A percentile compares a stretch with the other conserved stretches of the same genome.
Evolutionary conservation across 2,888 invertebrate genomes (phyloP).

Genomic region (Pyrrhosoma nymphula): DNA sequence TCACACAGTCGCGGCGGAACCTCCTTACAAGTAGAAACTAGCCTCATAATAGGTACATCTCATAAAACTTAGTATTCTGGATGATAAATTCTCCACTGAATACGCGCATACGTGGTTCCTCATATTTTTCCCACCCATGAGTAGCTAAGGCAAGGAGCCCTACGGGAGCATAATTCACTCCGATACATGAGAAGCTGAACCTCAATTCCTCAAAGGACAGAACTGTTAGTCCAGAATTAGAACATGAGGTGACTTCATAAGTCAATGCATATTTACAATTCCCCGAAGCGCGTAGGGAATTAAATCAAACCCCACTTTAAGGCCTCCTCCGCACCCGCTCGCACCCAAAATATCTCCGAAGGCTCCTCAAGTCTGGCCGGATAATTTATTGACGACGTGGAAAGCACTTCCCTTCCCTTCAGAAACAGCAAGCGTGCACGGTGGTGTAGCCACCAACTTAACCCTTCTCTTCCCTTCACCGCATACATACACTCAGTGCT

Average conservation of each 20-base stretch:
- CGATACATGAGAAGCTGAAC: background rate
- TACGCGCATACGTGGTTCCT: background rate
- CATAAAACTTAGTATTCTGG: no score
- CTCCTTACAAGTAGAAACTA: no score
- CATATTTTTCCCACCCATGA: background rate
- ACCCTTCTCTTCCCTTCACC: background rate
- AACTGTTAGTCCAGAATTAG: background rate
- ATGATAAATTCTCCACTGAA: background rate
- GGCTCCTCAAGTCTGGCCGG: background rate
- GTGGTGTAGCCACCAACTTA: background rate
- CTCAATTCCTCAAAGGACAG: conserved; percentile 10
- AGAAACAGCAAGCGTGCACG: background rate
- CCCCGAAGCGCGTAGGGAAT: background rate
- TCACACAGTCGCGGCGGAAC: no score
- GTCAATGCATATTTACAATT: conserved; percentile 28
- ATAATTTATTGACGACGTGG: background rate
- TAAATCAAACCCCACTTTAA: conserved; percentile 24
- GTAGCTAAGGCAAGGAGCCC: background rate
- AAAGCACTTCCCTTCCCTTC: background rate
- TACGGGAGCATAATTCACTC: background rate
- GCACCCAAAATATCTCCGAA: background rate
- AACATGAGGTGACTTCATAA: conserved; percentile 22
- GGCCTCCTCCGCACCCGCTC: background rate
- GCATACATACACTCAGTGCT: background rate
- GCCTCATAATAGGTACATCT: no score